Conservation (phyloP, 2,113 vertebrate species). For the Murina feae region DNA sequence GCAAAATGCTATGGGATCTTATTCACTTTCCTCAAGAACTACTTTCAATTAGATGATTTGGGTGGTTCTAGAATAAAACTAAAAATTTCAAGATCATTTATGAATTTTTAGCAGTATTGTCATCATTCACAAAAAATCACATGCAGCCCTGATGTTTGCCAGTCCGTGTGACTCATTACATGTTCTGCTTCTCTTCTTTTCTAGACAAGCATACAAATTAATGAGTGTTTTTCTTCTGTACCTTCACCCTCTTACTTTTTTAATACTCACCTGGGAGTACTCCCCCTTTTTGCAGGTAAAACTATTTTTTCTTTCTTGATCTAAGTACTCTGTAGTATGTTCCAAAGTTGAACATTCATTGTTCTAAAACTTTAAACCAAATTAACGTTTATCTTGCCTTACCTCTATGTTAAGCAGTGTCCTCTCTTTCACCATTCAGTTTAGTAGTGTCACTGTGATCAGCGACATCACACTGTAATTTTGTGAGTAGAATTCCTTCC, state of each 20-base stretch:
- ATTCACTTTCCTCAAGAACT: slow-evolving; percentile 73
- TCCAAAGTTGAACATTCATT: not conserved
- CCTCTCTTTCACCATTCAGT: not conserved
- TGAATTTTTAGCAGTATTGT: slow-evolving; percentile 42
- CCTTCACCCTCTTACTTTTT: not conserved
- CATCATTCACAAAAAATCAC: not conserved
- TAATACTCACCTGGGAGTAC: not conserved
- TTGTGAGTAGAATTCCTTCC: not conserved
- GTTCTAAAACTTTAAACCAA: not conserved
- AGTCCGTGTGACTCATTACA: not conserved
- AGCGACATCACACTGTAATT: not conserved
- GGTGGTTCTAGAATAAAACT: slow-evolving; percentile 71
- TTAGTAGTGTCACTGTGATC: not conserved
- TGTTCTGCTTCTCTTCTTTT: not conserved
- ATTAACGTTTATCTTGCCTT: not conserved
- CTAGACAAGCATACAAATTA: not conserved
- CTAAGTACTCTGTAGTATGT: not conserved
- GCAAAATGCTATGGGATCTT: slow-evolving; percentile 72
- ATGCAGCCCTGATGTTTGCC: not conserved
- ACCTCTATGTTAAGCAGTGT: not conserved
- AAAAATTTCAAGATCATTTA: slow-evolving; percentile 65
- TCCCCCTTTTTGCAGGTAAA: not conserved
- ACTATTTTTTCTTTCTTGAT: slow-evolving; percentile 9
- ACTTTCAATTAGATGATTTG: slow-evolving; percentile 73
- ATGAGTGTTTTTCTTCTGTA: not conserved